phyloP scores from a whole-genome alignment of 2,888 invertebrate genomes.

The Drosophila neonasuta region DNA sequence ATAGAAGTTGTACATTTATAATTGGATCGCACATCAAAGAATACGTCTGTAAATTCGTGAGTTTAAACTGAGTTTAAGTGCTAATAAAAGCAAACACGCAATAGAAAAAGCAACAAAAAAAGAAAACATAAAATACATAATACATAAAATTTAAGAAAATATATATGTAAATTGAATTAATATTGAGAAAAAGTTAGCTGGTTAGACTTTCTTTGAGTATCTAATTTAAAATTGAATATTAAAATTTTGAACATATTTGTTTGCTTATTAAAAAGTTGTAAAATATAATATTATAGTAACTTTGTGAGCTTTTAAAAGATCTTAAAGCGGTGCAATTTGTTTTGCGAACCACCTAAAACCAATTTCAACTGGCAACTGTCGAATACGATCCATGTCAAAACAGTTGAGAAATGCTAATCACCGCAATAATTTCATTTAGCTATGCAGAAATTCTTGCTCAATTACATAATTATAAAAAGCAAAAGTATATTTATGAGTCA shows the following conservation, averaged over 20 bases:
- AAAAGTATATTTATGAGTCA: background rate
- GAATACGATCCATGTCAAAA: background rate
- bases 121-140: background rate
- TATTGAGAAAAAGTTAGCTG: no score
- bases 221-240: no score
- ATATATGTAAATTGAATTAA: no score
- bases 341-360: slow-evolving; percentile 30
- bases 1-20: background rate
- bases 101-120: background rate
- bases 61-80: background rate
- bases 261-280: no score
- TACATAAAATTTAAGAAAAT: no score
- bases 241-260: no score
- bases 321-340: background rate
- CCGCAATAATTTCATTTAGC: slow-evolving; percentile 26
- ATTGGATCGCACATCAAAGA: background rate
- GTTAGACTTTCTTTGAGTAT: no score
- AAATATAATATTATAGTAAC: no score
- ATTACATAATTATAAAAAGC: slow-evolving; percentile 6
- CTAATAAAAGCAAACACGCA: background rate
- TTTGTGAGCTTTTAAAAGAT: no score
- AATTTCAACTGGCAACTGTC: slow-evolving; percentile 33
- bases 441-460: slow-evolving; percentile 16
- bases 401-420: slow-evolving; percentile 8
- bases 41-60: background rate